Evolutionary conservation across 2,797 vertebrate genomes (phyloP).

Genomic region (Catamblyrhynchus diadema): DNA sequence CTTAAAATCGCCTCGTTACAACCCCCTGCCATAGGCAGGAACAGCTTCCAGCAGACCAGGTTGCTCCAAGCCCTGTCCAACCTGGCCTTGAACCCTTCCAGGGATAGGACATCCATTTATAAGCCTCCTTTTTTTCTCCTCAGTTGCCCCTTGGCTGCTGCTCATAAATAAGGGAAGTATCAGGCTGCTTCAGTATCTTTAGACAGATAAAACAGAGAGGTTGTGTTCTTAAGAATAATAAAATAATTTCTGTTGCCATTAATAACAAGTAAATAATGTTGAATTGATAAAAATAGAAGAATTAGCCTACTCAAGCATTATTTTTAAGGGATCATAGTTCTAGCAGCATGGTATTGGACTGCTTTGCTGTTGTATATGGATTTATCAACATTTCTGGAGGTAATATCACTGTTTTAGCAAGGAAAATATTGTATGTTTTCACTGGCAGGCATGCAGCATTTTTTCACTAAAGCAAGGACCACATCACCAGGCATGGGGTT

Average conservation of each 20-base stretch:
- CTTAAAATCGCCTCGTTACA: neutral
- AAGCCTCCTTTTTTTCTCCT: neutral
- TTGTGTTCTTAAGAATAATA: neutral
- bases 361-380: neutral
- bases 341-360: neutral
- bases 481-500: neutral
- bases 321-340: neutral
- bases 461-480: neutral
- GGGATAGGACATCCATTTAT: neutral
- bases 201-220: neutral
- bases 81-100: neutral
- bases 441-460: neutral
- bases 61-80: neutral
- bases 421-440: neutral
- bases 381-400: neutral
- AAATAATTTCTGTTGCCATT: neutral
- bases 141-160: neutral
- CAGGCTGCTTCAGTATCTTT: neutral
- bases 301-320: neutral
- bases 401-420: neutral
- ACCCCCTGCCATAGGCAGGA: neutral
- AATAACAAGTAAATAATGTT: neutral
- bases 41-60: neutral
- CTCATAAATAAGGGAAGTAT: neutral
- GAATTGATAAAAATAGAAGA: neutral